Conservation (phyloP, 2,797 vertebrate genomes). For the Typhlichthys eigenmanni region DNA sequence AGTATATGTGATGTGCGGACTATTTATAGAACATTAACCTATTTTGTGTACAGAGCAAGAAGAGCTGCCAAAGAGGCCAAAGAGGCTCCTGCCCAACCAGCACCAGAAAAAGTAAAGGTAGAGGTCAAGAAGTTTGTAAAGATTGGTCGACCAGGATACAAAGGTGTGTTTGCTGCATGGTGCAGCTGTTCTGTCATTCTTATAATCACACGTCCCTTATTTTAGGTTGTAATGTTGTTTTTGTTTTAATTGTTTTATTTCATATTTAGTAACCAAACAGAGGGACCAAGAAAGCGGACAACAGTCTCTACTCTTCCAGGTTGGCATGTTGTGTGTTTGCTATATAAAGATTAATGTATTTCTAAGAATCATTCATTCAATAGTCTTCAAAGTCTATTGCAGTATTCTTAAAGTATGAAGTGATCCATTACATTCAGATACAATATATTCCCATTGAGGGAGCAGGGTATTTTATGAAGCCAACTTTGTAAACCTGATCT, state of each 20-base stretch:
- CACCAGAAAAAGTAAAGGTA: constrained; percentile 96
- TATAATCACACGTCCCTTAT: not conserved
- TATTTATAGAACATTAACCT: not conserved
- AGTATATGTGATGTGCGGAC: not conserved
- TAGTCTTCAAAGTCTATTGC: not conserved
- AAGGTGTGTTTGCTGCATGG: constrained; percentile 75
- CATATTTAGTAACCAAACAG: constrained; percentile 89
- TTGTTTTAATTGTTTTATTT: constrained; percentile 18
- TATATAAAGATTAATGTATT: too few species aligned
- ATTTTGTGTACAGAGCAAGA: constrained; percentile 80
- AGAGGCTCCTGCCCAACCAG: constrained; percentile 94
- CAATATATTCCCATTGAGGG: not conserved
- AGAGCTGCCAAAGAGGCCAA: constrained; percentile 97
- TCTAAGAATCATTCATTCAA: not conserved
- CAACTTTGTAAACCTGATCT: not conserved
- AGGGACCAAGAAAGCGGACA: constrained; percentile 91
- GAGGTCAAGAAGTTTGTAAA: constrained; percentile 99
- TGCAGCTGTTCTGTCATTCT: not conserved
- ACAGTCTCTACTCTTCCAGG: constrained; percentile 97
- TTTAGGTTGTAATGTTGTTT: not conserved
- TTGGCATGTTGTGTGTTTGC: constrained; percentile 45
- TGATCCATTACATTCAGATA: not conserved
- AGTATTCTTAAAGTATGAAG: not conserved
- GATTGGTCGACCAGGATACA: constrained; percentile 95
- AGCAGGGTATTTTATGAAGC: not conserved